Percentiles rank a stretch among this genome's conserved stretches.
Conservation (phyloP, 2,113 vertebrate genomes). For the Rhinoderma darwinii region DNA sequence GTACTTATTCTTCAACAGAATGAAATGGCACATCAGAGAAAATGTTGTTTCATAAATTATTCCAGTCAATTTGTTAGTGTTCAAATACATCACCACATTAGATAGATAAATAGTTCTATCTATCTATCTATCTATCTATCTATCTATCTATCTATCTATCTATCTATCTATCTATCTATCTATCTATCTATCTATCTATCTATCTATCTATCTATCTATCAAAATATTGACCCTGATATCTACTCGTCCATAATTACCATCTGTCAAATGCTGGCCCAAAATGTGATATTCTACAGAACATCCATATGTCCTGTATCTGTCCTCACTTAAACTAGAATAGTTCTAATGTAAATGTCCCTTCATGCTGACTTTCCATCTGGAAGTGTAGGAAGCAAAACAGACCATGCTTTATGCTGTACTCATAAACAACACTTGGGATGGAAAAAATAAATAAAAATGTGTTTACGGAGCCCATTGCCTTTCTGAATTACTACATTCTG, state of each 20-base stretch:
- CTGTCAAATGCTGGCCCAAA: slow-evolving; percentile 1
- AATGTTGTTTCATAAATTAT: no score
- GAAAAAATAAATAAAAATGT: not conserved
- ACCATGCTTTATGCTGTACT: slow-evolving; percentile 9
- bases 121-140: not conserved
- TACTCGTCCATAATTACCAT: not conserved
- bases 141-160: not conserved
- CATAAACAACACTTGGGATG: not conserved
- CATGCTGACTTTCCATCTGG: slow-evolving; percentile 47
- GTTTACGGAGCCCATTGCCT: not conserved
- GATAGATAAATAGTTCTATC: no score
- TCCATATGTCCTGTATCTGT: slow-evolving; percentile 23
- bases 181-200: not conserved
- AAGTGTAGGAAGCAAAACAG: slow-evolving; percentile 39
- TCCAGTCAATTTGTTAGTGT: no score
- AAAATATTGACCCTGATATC: slow-evolving; percentile 31
- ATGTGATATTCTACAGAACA: not conserved
- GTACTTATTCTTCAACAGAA: no score
- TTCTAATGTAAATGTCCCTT: slow-evolving; percentile 31
- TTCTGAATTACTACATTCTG: not conserved
- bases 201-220: not conserved
- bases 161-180: not conserved
- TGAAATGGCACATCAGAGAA: no score
- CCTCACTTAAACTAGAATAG: slow-evolving; percentile 32
- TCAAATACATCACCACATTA: no score